Evolutionary conservation across 2,113 vertebrate genomes (phyloP).

Genomic region (Platycercus adscitus): DNA sequence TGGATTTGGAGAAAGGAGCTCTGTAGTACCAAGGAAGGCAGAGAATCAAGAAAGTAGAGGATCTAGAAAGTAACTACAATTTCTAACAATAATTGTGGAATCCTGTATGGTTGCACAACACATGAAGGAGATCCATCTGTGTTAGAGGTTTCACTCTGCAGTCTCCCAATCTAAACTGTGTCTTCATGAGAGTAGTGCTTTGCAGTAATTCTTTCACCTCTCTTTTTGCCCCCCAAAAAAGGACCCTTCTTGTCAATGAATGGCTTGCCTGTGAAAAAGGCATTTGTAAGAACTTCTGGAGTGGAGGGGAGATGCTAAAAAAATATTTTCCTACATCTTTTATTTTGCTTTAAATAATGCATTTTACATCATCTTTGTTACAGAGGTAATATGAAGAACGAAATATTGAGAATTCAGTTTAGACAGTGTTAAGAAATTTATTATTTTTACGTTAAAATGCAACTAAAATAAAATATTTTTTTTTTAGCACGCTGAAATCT

Average conservation of each 20-base stretch:
- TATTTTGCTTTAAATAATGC: not conserved
- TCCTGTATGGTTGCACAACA: not conserved
- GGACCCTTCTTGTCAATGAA: not conserved
- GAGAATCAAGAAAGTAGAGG: not conserved
- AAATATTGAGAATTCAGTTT: not conserved
- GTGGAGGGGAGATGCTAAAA: not conserved
- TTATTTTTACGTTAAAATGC: not conserved
- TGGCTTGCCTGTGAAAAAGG: not conserved
- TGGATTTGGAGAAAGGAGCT: not conserved
- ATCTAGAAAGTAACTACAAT: not conserved
- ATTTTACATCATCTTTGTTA: not conserved
- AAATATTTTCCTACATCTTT: not conserved
- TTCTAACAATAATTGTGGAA: not conserved
- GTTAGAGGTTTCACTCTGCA: not conserved
- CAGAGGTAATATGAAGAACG: not conserved
- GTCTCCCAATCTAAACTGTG: not conserved
- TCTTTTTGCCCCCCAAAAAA: not conserved
- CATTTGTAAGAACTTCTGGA: not conserved
- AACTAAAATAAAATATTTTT: not conserved
- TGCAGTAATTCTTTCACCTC: not conserved
- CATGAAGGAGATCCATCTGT: not conserved
- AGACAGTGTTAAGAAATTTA: not conserved
- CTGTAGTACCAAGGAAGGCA: not conserved
- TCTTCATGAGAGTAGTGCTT: not conserved
- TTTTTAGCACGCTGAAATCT: not conserved